Evolutionary conservation across 2,113 vertebrate species (phyloP), one percentile per base, ranked within the genome.

Genomic region (Perca schrenkii): DNA sequence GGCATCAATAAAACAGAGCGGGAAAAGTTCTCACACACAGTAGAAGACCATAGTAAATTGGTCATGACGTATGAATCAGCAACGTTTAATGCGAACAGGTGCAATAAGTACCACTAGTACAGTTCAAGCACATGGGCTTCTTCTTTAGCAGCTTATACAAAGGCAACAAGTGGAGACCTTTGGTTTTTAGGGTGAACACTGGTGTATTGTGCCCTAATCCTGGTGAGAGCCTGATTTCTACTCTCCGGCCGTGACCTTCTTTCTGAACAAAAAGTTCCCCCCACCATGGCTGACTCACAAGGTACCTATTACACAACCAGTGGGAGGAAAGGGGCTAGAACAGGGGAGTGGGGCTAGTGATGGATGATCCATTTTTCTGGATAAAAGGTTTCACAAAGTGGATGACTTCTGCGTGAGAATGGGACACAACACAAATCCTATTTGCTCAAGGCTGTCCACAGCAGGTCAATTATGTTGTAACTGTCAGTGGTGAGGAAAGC

Each of bases 221-320:
- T 71, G 60, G 58, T 54, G 46, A 89, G 49, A 80, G 83, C 71
- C 82, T 86, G 89, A 89, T 93, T 93, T 92, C 91, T 87, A 79
- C 88, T 88, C 72, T 82, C 64, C n/a, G 77, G 80, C 40, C 31
- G 19, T 92, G 91, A 94, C 91, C 92, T 73, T 92, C 74, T 91
- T 91, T 89, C 77, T 21, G 74, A 68, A 93, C 91, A 91, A 90
- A 90, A 78, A 85, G 81, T 85, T 87, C 84, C 73, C 65, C 88
- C 72, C 69, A 28, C 85, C 84, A 80, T 86, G 58, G 78, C 84
- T 84, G 79, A 87, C 92, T 94, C 91, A 85, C 84, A 94, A 94
- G 92, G 87, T 92, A 93, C 61, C 83, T 40, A 84, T 95, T 94
- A 93, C 47, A 74, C 87, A 95, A 94, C 83, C 16, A 2, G 47